Evolutionary conservation across 2,888 invertebrate genomes (phyloP).

Genomic region (Galerucella pusilla): DNA sequence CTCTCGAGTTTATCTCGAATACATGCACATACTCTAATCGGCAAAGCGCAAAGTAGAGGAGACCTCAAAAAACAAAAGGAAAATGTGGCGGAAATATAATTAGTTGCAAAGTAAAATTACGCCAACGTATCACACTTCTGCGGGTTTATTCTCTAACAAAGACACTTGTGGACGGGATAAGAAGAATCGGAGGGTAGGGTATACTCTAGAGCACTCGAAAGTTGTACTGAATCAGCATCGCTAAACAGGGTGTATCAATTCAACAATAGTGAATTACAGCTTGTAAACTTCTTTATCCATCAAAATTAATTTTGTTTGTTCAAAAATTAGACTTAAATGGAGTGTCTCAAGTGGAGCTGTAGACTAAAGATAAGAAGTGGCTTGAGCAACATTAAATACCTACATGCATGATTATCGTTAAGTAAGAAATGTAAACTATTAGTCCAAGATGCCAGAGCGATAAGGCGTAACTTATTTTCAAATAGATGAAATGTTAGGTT

Average conservation of each 20-base stretch:
- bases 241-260: conserved; percentile 44
- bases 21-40: conserved; percentile 24
- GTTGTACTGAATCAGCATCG: conserved; percentile 53
- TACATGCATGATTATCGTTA: too few species aligned
- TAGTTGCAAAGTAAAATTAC: conserved; percentile 44
- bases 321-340: too few species aligned
- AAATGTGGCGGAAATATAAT: conserved; percentile 42
- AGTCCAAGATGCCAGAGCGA: too few species aligned
- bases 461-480: too few species aligned
- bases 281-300: too few species aligned
- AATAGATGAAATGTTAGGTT: too few species aligned
- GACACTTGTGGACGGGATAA: conserved; percentile 47
- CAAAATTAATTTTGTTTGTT: too few species aligned
- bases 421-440: too few species aligned
- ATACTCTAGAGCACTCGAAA: conserved; percentile 47
- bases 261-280: conserved; percentile 23
- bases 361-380: too few species aligned
- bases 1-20: conserved; percentile 15
- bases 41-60: conserved; percentile 25
- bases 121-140: conserved; percentile 46
- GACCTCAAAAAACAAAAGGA: conserved; percentile 29
- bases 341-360: too few species aligned
- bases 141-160: conserved; percentile 49
- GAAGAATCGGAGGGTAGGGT: conserved; percentile 45
- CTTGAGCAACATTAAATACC: too few species aligned